Evolutionary conservation across 2,888 invertebrate genomes (phyloP), one percentile per base, ranked within the genome.

Genomic region (Tuberolachnus salignus): DNA sequence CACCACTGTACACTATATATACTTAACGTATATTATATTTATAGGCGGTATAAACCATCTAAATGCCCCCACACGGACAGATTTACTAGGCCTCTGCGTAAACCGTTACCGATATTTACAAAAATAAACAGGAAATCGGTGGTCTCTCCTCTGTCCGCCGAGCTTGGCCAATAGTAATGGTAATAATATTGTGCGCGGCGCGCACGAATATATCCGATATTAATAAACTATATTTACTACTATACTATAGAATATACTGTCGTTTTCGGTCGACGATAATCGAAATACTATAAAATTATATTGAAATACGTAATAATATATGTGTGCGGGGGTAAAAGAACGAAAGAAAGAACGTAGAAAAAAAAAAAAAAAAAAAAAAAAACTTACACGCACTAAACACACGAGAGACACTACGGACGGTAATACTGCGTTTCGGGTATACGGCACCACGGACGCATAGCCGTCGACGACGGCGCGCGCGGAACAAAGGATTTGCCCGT

Each of bases 401-500:
- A 21, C 59, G 53, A 53, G 53, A 53, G 26, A 3, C 42, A 59
- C 42, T 23, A 73, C 19, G 26, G 53, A 34, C 49, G 19, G 10
- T 19, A 42, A 3, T 34, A 73, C 51, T 63, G 73, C 73, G 73
- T 73, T 26, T 51, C 73, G 34, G 21, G 63, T 19, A 63, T n/a
- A 42, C n/a, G n/a, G n/a, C 57, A 46, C 16, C 71, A n/a, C 13
- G 2, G 57, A 57, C 55, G 44, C 53, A 13, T 16, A 42, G 73
- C 21, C 67, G 67, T 26, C 67, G 67, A 57, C 57, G 19, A 8
- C 57, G 26, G 75, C 21, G 75, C 75, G 75, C 57, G 75, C 57
- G 75, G 34, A 78, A 78, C 75, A 78, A 78, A 78, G 75, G 75
- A 78, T 57, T n/a, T 6, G 21, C 46, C 21, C 57, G 55, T 49